Evolutionary conservation across 2,113 vertebrate species (phyloP), one percentile per base, ranked within the genome.

Genomic region (Numenius arquata): DNA sequence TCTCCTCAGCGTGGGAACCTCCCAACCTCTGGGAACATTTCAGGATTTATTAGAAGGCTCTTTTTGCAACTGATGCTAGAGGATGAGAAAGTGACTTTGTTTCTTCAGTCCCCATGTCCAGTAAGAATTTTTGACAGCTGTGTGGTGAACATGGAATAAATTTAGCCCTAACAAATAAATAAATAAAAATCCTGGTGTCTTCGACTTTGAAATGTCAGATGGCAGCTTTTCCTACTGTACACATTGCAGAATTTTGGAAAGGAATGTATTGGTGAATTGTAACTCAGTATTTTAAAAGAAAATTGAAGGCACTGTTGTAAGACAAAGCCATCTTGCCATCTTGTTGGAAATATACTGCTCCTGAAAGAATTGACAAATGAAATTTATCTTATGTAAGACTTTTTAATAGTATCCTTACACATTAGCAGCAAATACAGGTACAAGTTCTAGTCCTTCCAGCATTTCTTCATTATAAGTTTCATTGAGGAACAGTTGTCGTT

Each of bases 51-150:
- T 86, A 98, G 99, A 91, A 98, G 99, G 58, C 98, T 99, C 52
- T 99, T 99, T 97, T 98, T 99, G 96, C 99, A 99, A 93, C 98
- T 99, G 86, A 99, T 99, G 99, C 97, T 99, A 16, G 99, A 99
- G 96, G 99, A 99, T 94, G 99, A 99, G 97, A 99, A 99, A 98
- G 99, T 99, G 85, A 99, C 99, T 6, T 99, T 99, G 98, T 99
- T 99, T 98, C 99, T 99, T 76, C 99, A 99, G 94, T 99, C 99
- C 32, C 99, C 99, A 4, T 99, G 99, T 96, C 99, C 99, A 96
- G 99, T 99, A 97, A 91, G 99, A 98, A 55, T 78, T 95, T 92
- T 85, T 89, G 2, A 70, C 85, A 83, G 40, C 25, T 0, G 0
- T 91, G 9, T 48, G 18, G 34, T 79, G 52, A 90, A 73, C 8